Base-by-base conservation (phyloP, 1,140 invertebrate genomes). In the Pogonognathellus flavescens region DNA sequence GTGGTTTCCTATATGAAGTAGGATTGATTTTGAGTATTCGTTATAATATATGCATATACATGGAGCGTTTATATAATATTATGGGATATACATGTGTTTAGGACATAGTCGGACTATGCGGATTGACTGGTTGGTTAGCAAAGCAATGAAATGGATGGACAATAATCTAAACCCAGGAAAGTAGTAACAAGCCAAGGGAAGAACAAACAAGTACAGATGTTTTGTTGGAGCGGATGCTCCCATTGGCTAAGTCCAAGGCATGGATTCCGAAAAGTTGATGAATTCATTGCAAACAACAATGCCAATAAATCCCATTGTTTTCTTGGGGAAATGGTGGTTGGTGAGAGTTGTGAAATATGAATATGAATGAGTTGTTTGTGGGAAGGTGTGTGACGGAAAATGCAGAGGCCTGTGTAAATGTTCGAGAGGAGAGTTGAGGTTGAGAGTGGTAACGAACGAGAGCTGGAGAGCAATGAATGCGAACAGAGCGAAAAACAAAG, bases 151-250 rank as follows among this genome's bases (percentile, higher is more conserved):
- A 81, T 81, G 50, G 52, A 81, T 81, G 52, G 80, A 81, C 80
- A 81, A 57, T 76, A 76, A 76, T 76, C 70, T 76, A 76, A 76
- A 50, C 70, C 41, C 41, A 76, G 31, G 25, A 81, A 76, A 76
- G 70, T 76, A n/a, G 41, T 76, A 70, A 84, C 83, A 70, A 76
- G 83, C 53, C 25, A 59, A 84, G 60, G 59, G 72, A 85, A 85
- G 55, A 57, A 85, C 84, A 85, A 85, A 85, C 84, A 85, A 72
- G 76, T 85, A 85, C 84, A 85, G 84, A 85, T 85, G 84, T 85
- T 85, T 57, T 81, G 66, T 76, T 76, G n/a, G 52, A 18, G 55
- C 55, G 80, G 53, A 52, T 81, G 80, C 53, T 81, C 52, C 52
- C 53, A 81, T 81, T 81, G 80, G 80, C 80, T 57, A 81, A 53